Percentiles rank a stretch among this genome's conserved stretches.
Evolutionary conservation across 2,888 invertebrate genomes (phyloP).

Genomic region (Polietes domitor): DNA sequence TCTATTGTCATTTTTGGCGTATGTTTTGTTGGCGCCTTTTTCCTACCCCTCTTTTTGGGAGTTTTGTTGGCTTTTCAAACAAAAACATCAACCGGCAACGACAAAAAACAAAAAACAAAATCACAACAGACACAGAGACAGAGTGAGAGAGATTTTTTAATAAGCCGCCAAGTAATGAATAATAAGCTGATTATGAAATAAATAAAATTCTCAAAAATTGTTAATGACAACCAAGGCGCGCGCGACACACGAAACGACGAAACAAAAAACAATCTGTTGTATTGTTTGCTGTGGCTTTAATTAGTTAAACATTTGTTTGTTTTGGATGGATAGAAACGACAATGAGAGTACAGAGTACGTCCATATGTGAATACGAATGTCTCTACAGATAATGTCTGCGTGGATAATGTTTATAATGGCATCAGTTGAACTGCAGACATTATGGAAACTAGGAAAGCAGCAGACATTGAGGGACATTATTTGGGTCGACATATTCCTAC

Average conservation of each 20-base stretch:
- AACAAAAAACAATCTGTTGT: constrained; percentile 64
- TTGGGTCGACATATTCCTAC: no score
- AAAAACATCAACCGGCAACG: constrained; percentile 30
- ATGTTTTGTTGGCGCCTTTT: constrained; percentile 35
- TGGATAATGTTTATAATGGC: not conserved
- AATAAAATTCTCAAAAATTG: constrained; percentile 64
- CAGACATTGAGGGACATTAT: not conserved
- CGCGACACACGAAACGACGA: constrained; percentile 3
- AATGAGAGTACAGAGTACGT: not conserved
- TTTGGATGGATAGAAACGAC: not conserved
- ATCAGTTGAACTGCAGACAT: not conserved
- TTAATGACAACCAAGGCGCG: constrained; percentile 55
- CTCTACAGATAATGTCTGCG: not conserved
- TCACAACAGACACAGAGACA: not conserved
- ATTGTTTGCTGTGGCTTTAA: constrained; percentile 65
- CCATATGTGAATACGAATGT: not conserved
- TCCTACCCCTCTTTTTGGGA: constrained; percentile 32
- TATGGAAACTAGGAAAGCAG: not conserved
- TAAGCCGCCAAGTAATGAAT: constrained; percentile 56
- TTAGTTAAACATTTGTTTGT: constrained; percentile 58
- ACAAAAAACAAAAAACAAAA: constrained; percentile 15
- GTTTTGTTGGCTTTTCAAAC: constrained; percentile 46
- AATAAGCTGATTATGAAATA: constrained; percentile 53
- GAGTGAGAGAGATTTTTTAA: constrained; percentile 51
- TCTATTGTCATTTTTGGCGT: not conserved